Conservation (phyloP, 2,888 invertebrate species). For the Cantharis lateralis region DNA sequence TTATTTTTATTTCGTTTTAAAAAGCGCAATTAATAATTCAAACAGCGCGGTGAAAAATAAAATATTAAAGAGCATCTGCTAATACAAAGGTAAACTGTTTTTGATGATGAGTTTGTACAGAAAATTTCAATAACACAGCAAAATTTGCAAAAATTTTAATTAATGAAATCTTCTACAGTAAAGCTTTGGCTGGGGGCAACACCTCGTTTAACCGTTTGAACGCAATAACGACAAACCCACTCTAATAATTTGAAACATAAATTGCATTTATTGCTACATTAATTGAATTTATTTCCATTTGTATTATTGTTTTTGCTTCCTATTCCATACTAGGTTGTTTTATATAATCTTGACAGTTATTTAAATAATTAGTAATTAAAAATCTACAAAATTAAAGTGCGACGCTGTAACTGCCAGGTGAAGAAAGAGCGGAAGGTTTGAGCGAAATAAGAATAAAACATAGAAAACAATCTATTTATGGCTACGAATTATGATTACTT, state of each 20-base stretch:
- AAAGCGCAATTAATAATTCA: background rate
- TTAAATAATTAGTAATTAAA: slow-evolving; percentile 2
- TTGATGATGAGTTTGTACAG: background rate
- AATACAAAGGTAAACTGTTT: background rate
- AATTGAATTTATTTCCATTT: slow-evolving; percentile 38
- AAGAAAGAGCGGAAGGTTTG: background rate
- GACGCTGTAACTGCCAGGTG: background rate
- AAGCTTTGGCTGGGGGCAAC: slow-evolving; percentile 28
- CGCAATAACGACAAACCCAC: slow-evolving; percentile 33
- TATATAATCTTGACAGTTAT: slow-evolving; percentile 2
- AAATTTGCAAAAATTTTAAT: slow-evolving; percentile 35
- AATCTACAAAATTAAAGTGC: background rate
- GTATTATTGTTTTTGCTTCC: slow-evolving; percentile 26
- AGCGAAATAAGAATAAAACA: background rate
- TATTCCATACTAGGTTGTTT: background rate
- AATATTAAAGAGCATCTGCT: background rate
- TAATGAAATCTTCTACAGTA: slow-evolving; percentile 35
- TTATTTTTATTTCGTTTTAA: background rate
- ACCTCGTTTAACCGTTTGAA: slow-evolving; percentile 31
- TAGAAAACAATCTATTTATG: background rate
- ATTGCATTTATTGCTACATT: slow-evolving; percentile 38
- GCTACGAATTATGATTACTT: background rate
- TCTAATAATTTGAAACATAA: slow-evolving; percentile 38
- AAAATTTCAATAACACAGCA: background rate
- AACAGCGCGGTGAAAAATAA: background rate